Evolutionary conservation across 2,113 vertebrate species (phyloP).

Genomic region (Lophura nycthemera): DNA sequence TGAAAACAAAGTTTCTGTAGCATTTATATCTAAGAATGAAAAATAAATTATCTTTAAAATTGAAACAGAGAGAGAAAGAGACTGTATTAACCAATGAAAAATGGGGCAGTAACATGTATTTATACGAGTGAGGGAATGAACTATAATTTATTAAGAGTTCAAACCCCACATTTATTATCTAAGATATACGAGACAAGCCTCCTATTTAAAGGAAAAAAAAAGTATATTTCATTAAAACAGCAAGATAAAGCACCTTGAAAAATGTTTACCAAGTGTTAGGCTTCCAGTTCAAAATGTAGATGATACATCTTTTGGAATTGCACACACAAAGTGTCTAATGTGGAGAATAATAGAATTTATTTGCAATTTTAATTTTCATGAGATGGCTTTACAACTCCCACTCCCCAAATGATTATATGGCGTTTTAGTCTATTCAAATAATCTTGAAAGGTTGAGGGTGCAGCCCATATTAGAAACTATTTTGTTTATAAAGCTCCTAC

Average conservation of each 20-base stretch:
- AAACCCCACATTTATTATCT: slow-evolving; percentile 31
- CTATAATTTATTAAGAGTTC: slow-evolving; percentile 49
- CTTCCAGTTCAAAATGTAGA: slow-evolving; percentile 55
- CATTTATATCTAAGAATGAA: slow-evolving; percentile 77
- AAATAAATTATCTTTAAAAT: slow-evolving; percentile 60
- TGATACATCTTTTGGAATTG: slow-evolving; percentile 71
- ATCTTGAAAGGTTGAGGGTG: slow-evolving; percentile 72
- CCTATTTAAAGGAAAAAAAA: not conserved
- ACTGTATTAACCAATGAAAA: slow-evolving; percentile 41
- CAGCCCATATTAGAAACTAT: slow-evolving; percentile 72
- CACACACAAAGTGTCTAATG: slow-evolving; percentile 74
- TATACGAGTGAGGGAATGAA: slow-evolving; percentile 39
- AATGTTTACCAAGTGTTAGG: slow-evolving; percentile 46
- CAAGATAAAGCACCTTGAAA: not conserved
- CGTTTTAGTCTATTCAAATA: slow-evolving; percentile 76
- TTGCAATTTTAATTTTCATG: slow-evolving; percentile 79
- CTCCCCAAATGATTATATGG: slow-evolving; percentile 66
- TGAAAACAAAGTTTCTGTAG: slow-evolving; percentile 83
- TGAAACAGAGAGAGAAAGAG: slow-evolving; percentile 47
- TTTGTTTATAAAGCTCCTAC: slow-evolving; percentile 75
- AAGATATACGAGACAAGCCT: slow-evolving; percentile 21
- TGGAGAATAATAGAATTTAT: slow-evolving; percentile 76
- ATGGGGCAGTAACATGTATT: slow-evolving; percentile 29
- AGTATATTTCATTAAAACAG: not conserved
- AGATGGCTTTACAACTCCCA: slow-evolving; percentile 75